Evolutionary conservation across 1,140 invertebrate genomes (phyloP), one percentile per base, ranked within the genome.

Genomic region (Aphidius ervi): DNA sequence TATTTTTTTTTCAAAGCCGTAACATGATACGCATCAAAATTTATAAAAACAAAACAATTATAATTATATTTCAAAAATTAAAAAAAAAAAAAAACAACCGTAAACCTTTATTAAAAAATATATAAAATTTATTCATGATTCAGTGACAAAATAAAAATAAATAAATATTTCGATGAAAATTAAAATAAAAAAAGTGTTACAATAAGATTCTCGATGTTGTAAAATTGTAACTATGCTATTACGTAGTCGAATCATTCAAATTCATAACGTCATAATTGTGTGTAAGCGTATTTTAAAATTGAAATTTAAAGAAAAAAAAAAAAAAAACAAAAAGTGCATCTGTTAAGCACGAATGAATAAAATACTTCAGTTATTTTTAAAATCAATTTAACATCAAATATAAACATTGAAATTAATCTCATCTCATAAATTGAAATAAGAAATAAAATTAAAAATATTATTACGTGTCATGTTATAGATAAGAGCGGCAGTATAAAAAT

Each of bases 201-300:
- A 54, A 20, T 55, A 50, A 62, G 56, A 46, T 62, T 65, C 57
- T 64, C 59, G 70, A 75, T 75, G 74, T 75, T 75, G 71, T 73
- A 76, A 74, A 67, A 73, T 68, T 75, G 70, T 76, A 72, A 73
- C 61, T 72, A 69, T 72, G 71, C 37, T 71, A 73, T 74, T 73
- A 63, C 62, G 65, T 75, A 75, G 67, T 71, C 67, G 65, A 59
- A 71, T 31, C 45, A 55, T 47, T 52, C 57, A 63, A 61, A 57
- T 69, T 42, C 41, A 49, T 60, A 49, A 60, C 63, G 61, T 66
- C 59, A 64, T 63, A 63, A 65, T 63, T 63, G 23, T 47, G 58
- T 64, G 61, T 60, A 65, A 66, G 40, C 56, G 63, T 40, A 61
- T 49, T 49, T 57, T 43, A 31, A 31, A 31, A 31, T 31, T 31